Conservation (phyloP, 2,888 invertebrate species). For the Listrodromus nycthemerus region DNA sequence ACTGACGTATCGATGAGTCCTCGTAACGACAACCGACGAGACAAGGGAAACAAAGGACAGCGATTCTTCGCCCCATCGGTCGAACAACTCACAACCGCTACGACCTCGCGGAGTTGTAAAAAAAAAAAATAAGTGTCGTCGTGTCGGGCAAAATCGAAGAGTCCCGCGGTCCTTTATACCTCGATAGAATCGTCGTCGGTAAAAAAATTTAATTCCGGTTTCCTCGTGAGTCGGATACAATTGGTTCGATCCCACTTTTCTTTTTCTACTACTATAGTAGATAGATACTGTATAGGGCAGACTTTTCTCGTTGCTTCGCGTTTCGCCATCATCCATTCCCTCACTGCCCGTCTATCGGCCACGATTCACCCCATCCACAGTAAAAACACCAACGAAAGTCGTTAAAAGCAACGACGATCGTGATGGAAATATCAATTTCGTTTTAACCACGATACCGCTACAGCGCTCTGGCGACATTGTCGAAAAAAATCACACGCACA, state of each 20-base stretch:
- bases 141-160: constrained; percentile 30
- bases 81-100: not conserved
- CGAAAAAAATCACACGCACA: constrained; percentile 30
- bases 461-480: constrained; percentile 30
- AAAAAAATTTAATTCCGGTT: constrained; percentile 45
- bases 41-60: not conserved
- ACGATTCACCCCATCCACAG: constrained; percentile 20
- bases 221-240: constrained; percentile 48
- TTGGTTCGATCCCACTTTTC: constrained; percentile 43
- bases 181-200: constrained; percentile 5
- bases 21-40: not conserved
- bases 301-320: constrained; percentile 52
- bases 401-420: constrained; percentile 67
- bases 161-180: not conserved
- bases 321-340: constrained; percentile 46
- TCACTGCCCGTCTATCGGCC: constrained; percentile 17
- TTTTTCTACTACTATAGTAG: constrained; percentile 5
- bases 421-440: constrained; percentile 69
- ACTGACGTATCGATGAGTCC: not conserved
- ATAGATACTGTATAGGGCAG: constrained; percentile 15
- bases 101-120: constrained; percentile 42
- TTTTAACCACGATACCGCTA: constrained; percentile 65
- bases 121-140: constrained; percentile 53
- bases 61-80: constrained; percentile 31
- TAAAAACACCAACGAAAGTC: constrained; percentile 52